These are phyloP conservation scores for Cacajao melanocephalus DNA, from an alignment of 2,797 vertebrate genomes.

Conservation along the genomic window DNA sequence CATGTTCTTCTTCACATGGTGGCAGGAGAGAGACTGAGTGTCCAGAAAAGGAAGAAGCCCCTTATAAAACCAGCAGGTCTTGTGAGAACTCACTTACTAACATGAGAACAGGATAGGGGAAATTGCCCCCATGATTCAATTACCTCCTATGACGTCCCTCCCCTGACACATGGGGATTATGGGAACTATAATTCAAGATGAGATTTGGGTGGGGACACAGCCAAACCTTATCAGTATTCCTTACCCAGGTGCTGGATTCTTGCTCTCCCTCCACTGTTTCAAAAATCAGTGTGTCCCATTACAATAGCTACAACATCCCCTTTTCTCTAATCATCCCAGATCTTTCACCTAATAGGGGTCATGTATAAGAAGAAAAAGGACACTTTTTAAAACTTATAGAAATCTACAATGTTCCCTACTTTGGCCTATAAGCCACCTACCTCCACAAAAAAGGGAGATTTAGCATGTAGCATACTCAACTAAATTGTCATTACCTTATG, in stretches of 20 bases:
- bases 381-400: not conserved
- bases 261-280: not conserved
- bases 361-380: not conserved
- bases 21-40: not conserved
- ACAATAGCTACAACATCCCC: not conserved
- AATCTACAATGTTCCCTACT: not conserved
- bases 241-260: not conserved
- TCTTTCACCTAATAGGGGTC: not conserved
- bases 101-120: not conserved
- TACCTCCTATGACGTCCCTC: not conserved
- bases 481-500: not conserved
- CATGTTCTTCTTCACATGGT: not conserved
- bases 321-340: not conserved
- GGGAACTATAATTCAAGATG: not conserved
- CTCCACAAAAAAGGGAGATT: not conserved
- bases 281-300: not conserved
- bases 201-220: not conserved
- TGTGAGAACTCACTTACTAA: not conserved
- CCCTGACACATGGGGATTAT: not conserved
- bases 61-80: not conserved
- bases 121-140: accelerated
- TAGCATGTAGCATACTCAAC: not conserved
- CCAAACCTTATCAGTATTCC: not conserved
- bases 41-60: not conserved
- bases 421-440: not conserved